Base-by-base conservation (phyloP, 2,888 invertebrate species). In the Oscheius onirici region DNA sequence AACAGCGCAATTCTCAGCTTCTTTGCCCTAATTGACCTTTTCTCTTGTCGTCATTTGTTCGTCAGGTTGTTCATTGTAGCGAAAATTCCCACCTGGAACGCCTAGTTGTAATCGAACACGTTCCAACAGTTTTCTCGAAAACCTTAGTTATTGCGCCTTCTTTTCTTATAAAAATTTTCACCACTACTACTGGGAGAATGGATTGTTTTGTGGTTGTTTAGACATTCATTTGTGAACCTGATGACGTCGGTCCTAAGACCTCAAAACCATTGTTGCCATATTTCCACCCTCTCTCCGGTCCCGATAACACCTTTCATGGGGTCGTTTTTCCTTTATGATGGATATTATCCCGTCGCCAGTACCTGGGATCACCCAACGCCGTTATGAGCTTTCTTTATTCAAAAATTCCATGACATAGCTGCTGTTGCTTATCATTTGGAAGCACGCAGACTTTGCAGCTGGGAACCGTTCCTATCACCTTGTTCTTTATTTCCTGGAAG, bases 271-370 rank as follows among this genome's bases (percentile, higher is more conserved):
- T 55, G 55, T 58, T 41, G 58, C 41, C 58, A 41, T 28, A 41
- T 58, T 22, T 8, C 55, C 22, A 40, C n/a, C 13, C 57, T 15
- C 17, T 40, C 58, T 17, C 28, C 20, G 11, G 49, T 63, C n/a
- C 61, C 24, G 63, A 63, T 63, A 63, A 49, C 49, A 46, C 24
- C 17, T 46, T 63, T 63, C 15, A 63, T 46, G 44, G 63, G 63
- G 63, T 63, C 63, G 46, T 63, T 63, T 49, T 63, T 44, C 63
- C 13, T 63, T 63, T 63, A 63, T 63, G 46, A 55, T 17, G 63
- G 40, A 28, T 49, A 63, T 49, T 63, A 49, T 26, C 22, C 24
- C 20, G 52, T 6, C 60, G 13, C 60, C n/a, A 17, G 24, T n/a
- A 13, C 22, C 41, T 41, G 34, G 46, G 49, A 49, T 49, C 63